Evolutionary conservation across 2,888 invertebrate genomes (phyloP).

Genomic region (Trissoscelio sp.): DNA sequence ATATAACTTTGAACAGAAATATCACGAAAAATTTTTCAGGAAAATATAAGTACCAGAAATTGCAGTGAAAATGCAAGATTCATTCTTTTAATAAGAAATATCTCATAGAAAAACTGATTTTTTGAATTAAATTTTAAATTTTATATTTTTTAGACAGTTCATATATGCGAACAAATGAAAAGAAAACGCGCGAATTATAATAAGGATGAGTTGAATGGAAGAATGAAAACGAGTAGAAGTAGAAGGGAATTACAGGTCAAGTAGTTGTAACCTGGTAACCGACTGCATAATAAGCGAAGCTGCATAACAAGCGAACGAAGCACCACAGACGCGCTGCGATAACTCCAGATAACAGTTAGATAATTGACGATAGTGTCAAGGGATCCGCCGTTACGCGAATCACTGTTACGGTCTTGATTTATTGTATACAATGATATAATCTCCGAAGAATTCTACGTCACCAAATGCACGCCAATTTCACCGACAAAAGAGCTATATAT

Average conservation of each 20-base stretch:
- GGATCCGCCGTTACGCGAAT: constrained; percentile 51
- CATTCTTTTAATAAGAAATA: too few species aligned
- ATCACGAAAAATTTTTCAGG: too few species aligned
- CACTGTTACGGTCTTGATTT: constrained; percentile 53
- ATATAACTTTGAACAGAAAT: too few species aligned
- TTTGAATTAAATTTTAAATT: too few species aligned
- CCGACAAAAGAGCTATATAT: constrained; percentile 31
- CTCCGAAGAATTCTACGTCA: constrained; percentile 49
- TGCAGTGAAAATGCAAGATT: too few species aligned
- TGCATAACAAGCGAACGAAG: constrained; percentile 36
- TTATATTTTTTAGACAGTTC: too few species aligned
- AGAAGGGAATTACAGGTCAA: constrained; percentile 37
- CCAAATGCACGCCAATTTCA: constrained; percentile 39
- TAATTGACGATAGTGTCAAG: constrained; percentile 57
- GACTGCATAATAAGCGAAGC: constrained; percentile 42
- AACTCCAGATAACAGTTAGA: constrained; percentile 49
- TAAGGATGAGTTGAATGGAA: background rate
- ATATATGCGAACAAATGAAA: too few species aligned
- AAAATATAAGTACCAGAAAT: too few species aligned
- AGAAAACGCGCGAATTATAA: too few species aligned
- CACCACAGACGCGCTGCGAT: constrained; percentile 14
- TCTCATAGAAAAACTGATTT: too few species aligned
- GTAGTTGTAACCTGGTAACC: constrained; percentile 44
- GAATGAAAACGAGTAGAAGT: constrained; percentile 30
- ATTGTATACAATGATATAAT: constrained; percentile 48